Evolutionary conservation across 2,888 invertebrate genomes (phyloP), one percentile per base, ranked within the genome.

Genomic region (Ptilodon capucinus): DNA sequence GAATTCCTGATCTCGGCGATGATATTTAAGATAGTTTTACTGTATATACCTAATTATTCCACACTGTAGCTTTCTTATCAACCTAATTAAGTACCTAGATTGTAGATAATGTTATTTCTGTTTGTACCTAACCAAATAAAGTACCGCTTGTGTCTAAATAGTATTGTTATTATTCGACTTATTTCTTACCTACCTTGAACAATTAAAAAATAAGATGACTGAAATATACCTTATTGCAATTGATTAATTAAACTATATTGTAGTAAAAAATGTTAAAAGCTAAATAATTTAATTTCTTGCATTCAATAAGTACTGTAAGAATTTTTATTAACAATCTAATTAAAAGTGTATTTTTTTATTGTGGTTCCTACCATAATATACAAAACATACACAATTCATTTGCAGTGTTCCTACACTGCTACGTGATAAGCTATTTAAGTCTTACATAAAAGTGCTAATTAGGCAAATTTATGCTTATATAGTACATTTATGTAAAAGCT

Each of bases 1-100:
- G 90, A 58, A 87, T 91, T 54, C 90, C 90, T 23, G 90, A 90
- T 63, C 71, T 91, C 21, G 85, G 82, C 38, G 87, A 86, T 17
- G 88, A 87, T 13, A 60, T 61, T 17, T 81, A 64, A 61, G n/a
- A 14, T 7, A 47, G n/a, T 32, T 4, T 35, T 35, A 17, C 4
- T 13, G 16, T 17, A 17, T 35, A n/a, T 13, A n/a, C 13, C 30
- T 18, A 18, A 7, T 34, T 34, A 34, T 16, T 34, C 6, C 8
- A 34, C 3, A 30, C n/a, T n/a, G n/a, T n/a, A n/a, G n/a, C n/a
- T 8, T 30, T 30, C n/a, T 34, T 34, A 34, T 34, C n/a, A 5
- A 30, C 28, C 11, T 30, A 23, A 5, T 23, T 23, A n/a, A n/a
- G 4, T 28, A 28, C 23, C 9, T 28, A n/a, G 11, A 30, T n/a